Evolutionary conservation across 2,888 invertebrate species (phyloP), one percentile per base, ranked within the genome.

Genomic region (Meiosimyza decipiens): DNA sequence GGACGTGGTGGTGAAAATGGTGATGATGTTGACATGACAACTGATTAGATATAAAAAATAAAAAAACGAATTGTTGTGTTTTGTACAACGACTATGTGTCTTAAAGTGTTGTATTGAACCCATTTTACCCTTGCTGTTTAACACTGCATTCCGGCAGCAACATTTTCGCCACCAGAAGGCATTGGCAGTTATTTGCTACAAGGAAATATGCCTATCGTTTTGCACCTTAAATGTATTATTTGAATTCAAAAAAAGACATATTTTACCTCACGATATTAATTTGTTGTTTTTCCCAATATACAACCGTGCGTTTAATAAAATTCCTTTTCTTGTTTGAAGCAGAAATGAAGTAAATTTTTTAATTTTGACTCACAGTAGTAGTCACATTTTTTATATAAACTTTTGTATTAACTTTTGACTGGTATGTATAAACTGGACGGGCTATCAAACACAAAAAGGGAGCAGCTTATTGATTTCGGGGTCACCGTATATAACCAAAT

Each of bases 1-100:
- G 87, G 85, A 52, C 84, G 84, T 64, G 85, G 85, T 3, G 84
- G 81, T 28, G 84, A 84, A 47, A 79, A 81, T 50, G 83, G 82
- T 70, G 82, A 85, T 73, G 83, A 85, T 49, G 76, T 65, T 22
- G 85, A 83, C 71, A 73, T 80, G 57, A 71, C 75, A 4, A 74
- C 75, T 7, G 70, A 70, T 54, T 70, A 40, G 40, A 40, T 9
- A 9, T 40, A 66, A 71, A 71, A 57, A 77, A 18, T 59, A 75
- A 51, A 13, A 63, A 28, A 52, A 16, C 40, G n/a, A n/a, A n/a
- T 49, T 55, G 50, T 54, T 55, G 16, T 12, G 40, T 40, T 40
- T 40, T 40, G 40, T 40, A 40, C 40, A 9, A 40, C 40, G 40
- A 40, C 40, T 40, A 40, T 40, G 40, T 40, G 40, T 40, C 40